Percentiles rank a stretch among this genome's conserved stretches.
phyloP scores from a whole-genome alignment of 2,888 invertebrate species.

The Polymixis lichenea region DNA sequence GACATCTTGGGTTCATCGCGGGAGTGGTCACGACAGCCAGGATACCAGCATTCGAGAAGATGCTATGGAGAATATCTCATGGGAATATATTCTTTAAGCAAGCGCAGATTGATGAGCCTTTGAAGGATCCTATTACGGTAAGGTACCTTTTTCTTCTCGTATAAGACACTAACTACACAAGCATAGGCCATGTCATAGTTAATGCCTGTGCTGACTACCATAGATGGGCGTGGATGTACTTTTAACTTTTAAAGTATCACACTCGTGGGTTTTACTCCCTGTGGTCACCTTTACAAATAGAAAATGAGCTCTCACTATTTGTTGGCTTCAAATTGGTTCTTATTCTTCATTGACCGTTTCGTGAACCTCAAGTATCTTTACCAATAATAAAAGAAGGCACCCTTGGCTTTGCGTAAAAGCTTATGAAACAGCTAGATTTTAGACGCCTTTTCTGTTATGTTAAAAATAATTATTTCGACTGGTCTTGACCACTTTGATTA shows the following conservation, averaged over 20 bases:
- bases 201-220: neutral
- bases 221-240: neutral
- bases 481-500: neutral
- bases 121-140: slow-evolving; percentile 87
- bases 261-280: neutral
- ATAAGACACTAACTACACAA: neutral
- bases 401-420: neutral
- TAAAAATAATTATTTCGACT: neutral
- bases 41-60: slow-evolving; percentile 85
- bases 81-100: slow-evolving; percentile 89
- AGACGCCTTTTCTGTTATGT: neutral
- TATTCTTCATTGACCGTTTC: neutral
- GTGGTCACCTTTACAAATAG: neutral
- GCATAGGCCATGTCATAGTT: neutral
- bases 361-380: too few species aligned
- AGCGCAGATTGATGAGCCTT: slow-evolving; percentile 85
- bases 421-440: neutral
- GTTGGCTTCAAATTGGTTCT: neutral
- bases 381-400: neutral
- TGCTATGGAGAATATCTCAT: slow-evolving; percentile 89
- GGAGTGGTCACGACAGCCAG: slow-evolving; percentile 86
- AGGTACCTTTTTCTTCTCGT: slow-evolving; percentile 51
- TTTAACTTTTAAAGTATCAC: too few species aligned
- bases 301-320: neutral
- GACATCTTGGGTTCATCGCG: slow-evolving; percentile 87